Evolutionary conservation across 1,140 invertebrate genomes (phyloP).

Genomic region (Pygmarrhopalites habei): DNA sequence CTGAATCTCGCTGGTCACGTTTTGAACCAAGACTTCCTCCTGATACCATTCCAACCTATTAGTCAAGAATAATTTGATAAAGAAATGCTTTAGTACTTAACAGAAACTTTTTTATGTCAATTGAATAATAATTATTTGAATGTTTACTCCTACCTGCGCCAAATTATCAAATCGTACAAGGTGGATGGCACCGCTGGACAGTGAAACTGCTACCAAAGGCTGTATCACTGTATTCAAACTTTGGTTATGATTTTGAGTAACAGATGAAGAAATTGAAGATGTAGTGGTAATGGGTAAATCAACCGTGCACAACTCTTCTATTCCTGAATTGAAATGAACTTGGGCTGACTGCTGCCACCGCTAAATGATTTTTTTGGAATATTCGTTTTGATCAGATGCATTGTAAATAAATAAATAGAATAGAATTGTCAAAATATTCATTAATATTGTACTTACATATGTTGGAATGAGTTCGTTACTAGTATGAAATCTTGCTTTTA

Average conservation of each 20-base stretch:
- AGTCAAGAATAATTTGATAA: too few species aligned
- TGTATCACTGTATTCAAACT: conserved; percentile 14
- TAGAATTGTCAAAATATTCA: too few species aligned
- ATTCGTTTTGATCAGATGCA: too few species aligned
- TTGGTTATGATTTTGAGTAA: conserved; percentile 15
- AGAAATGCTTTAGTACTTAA: too few species aligned
- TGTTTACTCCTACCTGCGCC: conserved; percentile 36
- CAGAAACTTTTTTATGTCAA: too few species aligned
- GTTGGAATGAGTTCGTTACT: conserved; percentile 12
- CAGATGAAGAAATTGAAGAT: background rate
- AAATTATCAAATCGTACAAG: conserved; percentile 32
- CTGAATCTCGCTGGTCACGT: too few species aligned
- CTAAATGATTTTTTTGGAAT: too few species aligned
- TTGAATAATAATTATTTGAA: too few species aligned
- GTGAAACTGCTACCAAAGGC: conserved; percentile 29
- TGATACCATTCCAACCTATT: too few species aligned
- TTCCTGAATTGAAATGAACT: conserved; percentile 24
- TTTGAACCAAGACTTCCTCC: too few species aligned
- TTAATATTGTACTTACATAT: conserved; percentile 29
- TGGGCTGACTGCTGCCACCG: conserved; percentile 33
- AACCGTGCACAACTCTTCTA: conserved; percentile 28
- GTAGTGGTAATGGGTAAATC: conserved; percentile 17
- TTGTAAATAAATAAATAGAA: too few species aligned
- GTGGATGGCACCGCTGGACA: conserved; percentile 25
- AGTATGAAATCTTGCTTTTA: conserved; percentile 33